Evolutionary conservation across 2,888 invertebrate genomes (phyloP).

Genomic region (Dicycla oo): DNA sequence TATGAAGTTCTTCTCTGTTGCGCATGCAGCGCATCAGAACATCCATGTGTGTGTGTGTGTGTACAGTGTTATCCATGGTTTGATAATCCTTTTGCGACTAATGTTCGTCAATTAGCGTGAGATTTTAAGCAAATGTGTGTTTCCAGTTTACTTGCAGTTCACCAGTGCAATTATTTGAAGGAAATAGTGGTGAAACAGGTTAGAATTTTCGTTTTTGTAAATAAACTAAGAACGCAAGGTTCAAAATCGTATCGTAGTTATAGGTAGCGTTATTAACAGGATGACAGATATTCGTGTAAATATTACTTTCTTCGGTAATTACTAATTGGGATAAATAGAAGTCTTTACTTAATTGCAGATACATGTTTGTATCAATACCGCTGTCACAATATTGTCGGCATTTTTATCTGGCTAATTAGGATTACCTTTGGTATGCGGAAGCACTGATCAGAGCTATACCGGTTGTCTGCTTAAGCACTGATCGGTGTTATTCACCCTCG

Average conservation of each 20-base stretch:
- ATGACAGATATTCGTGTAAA: background rate
- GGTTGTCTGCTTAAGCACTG: too few species aligned
- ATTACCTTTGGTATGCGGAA: too few species aligned
- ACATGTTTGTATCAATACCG: background rate
- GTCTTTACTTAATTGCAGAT: slow-evolving; percentile 1
- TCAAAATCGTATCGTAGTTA: background rate
- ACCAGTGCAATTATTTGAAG: slow-evolving; percentile 12
- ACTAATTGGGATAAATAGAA: background rate
- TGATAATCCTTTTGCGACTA: too few species aligned
- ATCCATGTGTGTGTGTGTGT: too few species aligned
- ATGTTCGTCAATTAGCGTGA: too few species aligned
- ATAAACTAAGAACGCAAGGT: background rate
- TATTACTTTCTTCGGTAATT: background rate
- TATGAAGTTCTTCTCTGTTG: too few species aligned
- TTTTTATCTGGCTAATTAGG: slow-evolving; percentile 17
- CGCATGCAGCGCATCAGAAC: too few species aligned
- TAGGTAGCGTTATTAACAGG: background rate
- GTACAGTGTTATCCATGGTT: too few species aligned
- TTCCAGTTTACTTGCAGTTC: slow-evolving; percentile 19
- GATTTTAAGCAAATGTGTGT: slow-evolving; percentile 42
- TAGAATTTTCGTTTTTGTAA: slow-evolving; percentile 9
- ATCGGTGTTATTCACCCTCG: too few species aligned
- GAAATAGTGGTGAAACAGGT: slow-evolving; percentile 28
- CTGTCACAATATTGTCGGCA: background rate
- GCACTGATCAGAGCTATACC: too few species aligned